phyloP scores from a whole-genome alignment of 2,797 vertebrate genomes.

The Danionella dracula region DNA sequence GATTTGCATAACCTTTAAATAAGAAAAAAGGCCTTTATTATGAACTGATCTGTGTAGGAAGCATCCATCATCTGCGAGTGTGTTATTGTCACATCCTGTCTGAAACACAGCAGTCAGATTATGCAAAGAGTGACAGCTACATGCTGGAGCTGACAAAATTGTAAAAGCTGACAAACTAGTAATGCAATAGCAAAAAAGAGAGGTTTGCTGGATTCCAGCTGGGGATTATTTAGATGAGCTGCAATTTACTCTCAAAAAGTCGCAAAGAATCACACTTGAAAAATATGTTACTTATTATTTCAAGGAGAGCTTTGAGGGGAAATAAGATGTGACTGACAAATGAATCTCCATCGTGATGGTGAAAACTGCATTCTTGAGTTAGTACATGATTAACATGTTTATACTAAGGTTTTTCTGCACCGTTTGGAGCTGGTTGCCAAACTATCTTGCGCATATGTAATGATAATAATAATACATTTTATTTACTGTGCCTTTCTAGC shows the following conservation, averaged over 20 bases:
- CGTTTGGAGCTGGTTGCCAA: background rate
- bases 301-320: constrained; percentile 1
- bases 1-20: constrained; percentile 13
- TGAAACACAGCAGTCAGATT: background rate
- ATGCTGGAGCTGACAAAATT: constrained; percentile 7
- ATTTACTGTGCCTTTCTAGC: too few species aligned
- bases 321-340: background rate
- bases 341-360: background rate
- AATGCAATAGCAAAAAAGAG: constrained; percentile 30
- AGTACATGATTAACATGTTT: background rate
- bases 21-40: background rate
- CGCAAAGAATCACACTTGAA: background rate
- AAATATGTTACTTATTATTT: constrained; percentile 7
- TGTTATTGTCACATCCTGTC: background rate
- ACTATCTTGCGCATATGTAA: too few species aligned
- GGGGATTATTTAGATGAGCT: constrained; percentile 15
- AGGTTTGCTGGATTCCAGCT: constrained; percentile 14
- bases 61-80: background rate
- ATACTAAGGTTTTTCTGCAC: background rate
- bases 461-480: too few species aligned
- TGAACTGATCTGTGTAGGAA: background rate
- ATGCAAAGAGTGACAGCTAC: constrained; percentile 4
- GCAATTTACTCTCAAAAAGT: background rate
- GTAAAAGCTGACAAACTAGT: constrained; percentile 37
- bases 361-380: background rate